Evolutionary conservation across 2,888 invertebrate species (phyloP).

Genomic region (Calameuta idolon): DNA sequence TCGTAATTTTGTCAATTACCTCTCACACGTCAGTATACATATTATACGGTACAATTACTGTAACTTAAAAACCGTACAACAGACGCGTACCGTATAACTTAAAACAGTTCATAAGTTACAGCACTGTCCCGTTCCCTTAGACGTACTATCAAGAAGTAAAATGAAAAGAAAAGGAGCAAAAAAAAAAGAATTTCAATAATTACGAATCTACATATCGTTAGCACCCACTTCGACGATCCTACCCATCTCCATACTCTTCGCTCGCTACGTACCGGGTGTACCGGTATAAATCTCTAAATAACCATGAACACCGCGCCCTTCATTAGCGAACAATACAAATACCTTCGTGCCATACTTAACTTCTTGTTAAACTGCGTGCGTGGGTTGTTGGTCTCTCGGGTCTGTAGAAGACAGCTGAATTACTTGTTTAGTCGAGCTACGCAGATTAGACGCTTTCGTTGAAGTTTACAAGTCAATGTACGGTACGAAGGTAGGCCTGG

Average conservation of each 20-base stretch:
- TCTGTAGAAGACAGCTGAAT: not conserved
- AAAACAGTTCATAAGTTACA: not conserved
- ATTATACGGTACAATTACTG: not conserved
- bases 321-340: conserved; percentile 20
- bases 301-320: not conserved
- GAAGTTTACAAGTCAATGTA: conserved; percentile 55
- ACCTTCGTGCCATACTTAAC: conserved; percentile 48
- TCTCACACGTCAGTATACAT: not conserved
- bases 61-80: not conserved
- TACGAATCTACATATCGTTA: not conserved
- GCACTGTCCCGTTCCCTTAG: not conserved
- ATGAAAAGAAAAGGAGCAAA: not conserved
- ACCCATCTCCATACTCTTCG: not conserved
- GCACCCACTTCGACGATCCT: not conserved
- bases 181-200: not conserved
- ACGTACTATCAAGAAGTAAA: not conserved
- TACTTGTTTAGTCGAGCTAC: not conserved
- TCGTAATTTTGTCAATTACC: not conserved
- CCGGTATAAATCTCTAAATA: not conserved
- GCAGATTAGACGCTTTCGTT: not conserved
- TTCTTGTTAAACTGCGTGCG: conserved; percentile 24
- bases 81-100: not conserved
- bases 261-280: not conserved
- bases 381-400: not conserved
- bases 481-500: conserved; percentile 68